Evolutionary conservation across 2,888 invertebrate genomes (phyloP), one percentile per base, ranked within the genome.

Genomic region (Orthosia incerta): DNA sequence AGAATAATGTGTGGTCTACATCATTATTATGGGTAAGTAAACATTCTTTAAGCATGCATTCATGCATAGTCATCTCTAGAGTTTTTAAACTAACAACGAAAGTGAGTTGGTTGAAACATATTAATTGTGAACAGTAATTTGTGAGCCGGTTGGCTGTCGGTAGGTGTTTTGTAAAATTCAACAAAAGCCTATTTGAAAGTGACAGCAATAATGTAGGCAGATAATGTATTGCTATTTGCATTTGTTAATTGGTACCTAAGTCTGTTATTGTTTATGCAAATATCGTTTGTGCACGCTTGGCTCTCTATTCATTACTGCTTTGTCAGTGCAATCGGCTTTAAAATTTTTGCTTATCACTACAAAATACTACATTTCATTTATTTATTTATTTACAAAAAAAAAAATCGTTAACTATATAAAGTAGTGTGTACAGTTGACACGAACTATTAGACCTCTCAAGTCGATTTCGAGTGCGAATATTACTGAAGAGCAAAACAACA

Each of bases 1-100:
- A 73, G 57, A 72, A 73, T 75, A 80, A 74, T 76, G 76, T 83
- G 85, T 79, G 79, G 85, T 79, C 80, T 74, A 69, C 70, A 63
- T 65, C 62, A 73, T 73, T 76, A 76, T 61, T 51, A 74, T 39
- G 61, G 51, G 39, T 67, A 72, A 56, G 55, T 50, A 55, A 76
- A 60, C 39, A 71, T 76, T 50, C 55, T 66, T 9, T 48, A 59
- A 53, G 39, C 11, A 26, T 13, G 16, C 26, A 39, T 78, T 48
- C 45, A 39, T 59, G 68, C 56, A 45, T 31, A 57, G 57, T 68
- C 50, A 69, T 75, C 39, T 51, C 16, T 45, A 20, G 45, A 55
- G 57, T 56, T 77, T 71, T 76, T 63, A 18, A 65, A 2, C 26
- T 51, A 46, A 59, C 53, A 76, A 66, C 53, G 53, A 76, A 70